Conservation (phyloP, 2,888 invertebrate species). For the Cheilosia impressa region DNA sequence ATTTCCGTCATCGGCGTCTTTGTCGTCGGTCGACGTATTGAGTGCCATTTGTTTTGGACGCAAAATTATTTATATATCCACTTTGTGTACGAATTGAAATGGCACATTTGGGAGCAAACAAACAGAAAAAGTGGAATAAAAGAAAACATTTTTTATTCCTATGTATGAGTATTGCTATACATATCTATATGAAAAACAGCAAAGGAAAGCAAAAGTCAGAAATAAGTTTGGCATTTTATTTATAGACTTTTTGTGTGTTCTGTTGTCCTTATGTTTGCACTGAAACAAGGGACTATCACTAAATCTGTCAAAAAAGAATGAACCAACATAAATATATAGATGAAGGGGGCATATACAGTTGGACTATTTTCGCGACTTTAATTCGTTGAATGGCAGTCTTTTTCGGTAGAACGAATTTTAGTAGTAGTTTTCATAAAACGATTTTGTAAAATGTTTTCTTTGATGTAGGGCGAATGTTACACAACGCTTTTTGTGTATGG, state of each 20-base stretch:
- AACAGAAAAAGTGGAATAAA: conserved; percentile 39
- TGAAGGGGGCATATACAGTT: neutral
- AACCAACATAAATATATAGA: neutral
- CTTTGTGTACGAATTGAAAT: conserved; percentile 72
- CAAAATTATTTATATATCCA: conserved; percentile 71
- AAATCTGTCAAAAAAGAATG: conserved; percentile 40
- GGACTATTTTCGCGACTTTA: conserved; percentile 39
- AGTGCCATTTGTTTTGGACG: conserved; percentile 72
- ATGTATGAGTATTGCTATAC: conserved; percentile 7
- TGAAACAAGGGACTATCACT: conserved; percentile 28
- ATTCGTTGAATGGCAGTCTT: conserved; percentile 20
- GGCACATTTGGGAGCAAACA: conserved; percentile 54
- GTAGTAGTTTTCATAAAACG: no score
- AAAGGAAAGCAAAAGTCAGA: conserved; percentile 49
- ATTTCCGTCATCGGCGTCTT: conserved; percentile 46
- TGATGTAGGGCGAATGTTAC: no score
- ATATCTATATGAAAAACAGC: conserved; percentile 29
- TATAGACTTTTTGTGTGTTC: conserved; percentile 54
- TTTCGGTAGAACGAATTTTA: no score
- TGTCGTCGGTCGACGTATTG: conserved; percentile 54
- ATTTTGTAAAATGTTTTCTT: no score
- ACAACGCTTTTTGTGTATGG: no score
- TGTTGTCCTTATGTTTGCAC: conserved; percentile 37
- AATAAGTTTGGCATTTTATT: conserved; percentile 48
- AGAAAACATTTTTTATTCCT: conserved; percentile 23